Percentiles rank a stretch among this genome's conserved stretches.
Evolutionary conservation across 2,888 invertebrate species (phyloP).

Genomic region (Crepidodera aurea): DNA sequence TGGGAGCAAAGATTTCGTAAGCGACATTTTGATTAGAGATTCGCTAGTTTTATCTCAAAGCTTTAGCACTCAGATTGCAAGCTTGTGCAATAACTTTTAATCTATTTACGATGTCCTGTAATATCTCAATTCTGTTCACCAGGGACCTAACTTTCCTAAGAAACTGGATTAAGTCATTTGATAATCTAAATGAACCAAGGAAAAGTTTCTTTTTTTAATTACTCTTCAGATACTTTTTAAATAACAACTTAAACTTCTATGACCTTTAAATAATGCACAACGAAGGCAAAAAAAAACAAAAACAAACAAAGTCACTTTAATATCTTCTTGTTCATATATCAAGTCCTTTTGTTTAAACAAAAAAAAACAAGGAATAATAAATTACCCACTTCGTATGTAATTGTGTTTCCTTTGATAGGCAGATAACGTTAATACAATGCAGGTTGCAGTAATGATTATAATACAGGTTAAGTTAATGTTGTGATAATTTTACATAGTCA

Average conservation of each 20-base stretch:
- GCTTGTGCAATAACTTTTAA: too few relatives aligned
- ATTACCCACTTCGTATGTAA: slow-evolving; percentile 18
- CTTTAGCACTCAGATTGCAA: too few relatives aligned
- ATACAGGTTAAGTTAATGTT: slow-evolving; percentile 18
- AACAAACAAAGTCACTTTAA: background rate
- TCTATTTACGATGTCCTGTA: too few relatives aligned
- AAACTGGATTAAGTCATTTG: too few relatives aligned
- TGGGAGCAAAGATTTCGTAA: too few relatives aligned
- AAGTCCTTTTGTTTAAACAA: slow-evolving; percentile 8
- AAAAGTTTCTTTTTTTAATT: too few relatives aligned
- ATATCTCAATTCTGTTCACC: too few relatives aligned
- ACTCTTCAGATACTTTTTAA: too few relatives aligned
- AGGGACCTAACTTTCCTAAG: too few relatives aligned
- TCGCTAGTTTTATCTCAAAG: too few relatives aligned
- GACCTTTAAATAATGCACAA: background rate
- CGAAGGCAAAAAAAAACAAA: background rate
- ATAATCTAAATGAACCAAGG: too few relatives aligned
- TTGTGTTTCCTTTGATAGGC: slow-evolving; percentile 14
- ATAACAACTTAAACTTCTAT: background rate
- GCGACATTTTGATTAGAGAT: too few relatives aligned
- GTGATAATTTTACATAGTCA: slow-evolving; percentile 13
- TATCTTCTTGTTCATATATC: background rate
- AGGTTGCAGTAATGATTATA: slow-evolving; percentile 16
- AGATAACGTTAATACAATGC: slow-evolving; percentile 18
- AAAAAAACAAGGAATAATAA: slow-evolving; percentile 14